A percentile compares a stretch with the other conserved stretches of the same genome.
Conservation (phyloP, 1,140 invertebrate species). For the Hirudo medicinalis region DNA sequence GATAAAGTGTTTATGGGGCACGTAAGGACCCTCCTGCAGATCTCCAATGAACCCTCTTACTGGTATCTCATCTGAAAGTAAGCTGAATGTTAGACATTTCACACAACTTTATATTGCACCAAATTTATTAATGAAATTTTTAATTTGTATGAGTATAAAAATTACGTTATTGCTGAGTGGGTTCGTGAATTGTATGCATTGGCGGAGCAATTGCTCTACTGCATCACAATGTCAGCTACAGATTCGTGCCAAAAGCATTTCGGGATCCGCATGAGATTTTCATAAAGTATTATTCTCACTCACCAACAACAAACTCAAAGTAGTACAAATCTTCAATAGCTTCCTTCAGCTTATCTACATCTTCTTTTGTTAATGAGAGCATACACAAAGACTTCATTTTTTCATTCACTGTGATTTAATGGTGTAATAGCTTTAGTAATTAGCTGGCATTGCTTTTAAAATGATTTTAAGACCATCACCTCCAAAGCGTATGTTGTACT, state of each 20-base stretch:
- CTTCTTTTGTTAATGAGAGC: slow-evolving; percentile 36
- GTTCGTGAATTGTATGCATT: not conserved
- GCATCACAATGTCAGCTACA: no score
- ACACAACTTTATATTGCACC: not conserved
- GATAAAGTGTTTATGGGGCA: slow-evolving; percentile 46
- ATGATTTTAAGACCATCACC: slow-evolving; percentile 26
- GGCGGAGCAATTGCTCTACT: not conserved
- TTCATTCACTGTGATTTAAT: slow-evolving; percentile 27
- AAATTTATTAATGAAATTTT: slow-evolving; percentile 8
- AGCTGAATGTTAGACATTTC: not conserved
- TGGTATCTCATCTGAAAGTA: slow-evolving; percentile 43
- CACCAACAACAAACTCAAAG: slow-evolving; percentile 48
- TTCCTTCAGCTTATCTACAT: slow-evolving; percentile 39
- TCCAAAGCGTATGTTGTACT: slow-evolving; percentile 44
- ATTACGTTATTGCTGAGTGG: not conserved
- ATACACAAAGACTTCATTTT: slow-evolving; percentile 41
- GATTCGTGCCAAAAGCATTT: no score
- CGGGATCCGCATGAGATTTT: not conserved
- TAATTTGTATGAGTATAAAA: not conserved
- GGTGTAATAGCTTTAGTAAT: not conserved
- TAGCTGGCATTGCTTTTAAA: no score
- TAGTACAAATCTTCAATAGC: slow-evolving; percentile 49
- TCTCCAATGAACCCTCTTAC: slow-evolving; percentile 46
- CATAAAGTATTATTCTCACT: slow-evolving; percentile 21
- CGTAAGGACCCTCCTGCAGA: slow-evolving; percentile 44